Evolutionary conservation across 2,797 vertebrate species (phyloP), one percentile per base, ranked within the genome.

Genomic region (Schizothorax lantsangensis): DNA sequence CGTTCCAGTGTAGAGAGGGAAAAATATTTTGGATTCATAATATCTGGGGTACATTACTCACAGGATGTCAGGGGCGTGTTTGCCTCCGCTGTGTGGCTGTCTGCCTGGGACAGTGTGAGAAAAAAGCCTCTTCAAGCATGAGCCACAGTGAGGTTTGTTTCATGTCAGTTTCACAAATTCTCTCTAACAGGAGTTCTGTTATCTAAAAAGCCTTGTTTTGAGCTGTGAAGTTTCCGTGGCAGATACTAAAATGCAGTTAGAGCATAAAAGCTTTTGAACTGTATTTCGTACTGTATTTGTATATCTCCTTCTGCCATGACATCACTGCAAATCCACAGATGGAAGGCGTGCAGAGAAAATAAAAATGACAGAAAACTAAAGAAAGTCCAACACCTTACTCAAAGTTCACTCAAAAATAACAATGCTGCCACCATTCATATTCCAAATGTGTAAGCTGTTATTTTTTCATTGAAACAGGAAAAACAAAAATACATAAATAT

Each of bases 21-120:
- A 80, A 80, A 80, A 72, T 72, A 80, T 86, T 80, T 72, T 36
- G 66, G 40, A 62, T 73, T 80, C 30, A 59, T 73, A 80, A 26
- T 62, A 57, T 80, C 68, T 86, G 54, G 30, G 52, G 68, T 80
- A 33, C 40, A 86, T 80, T 72, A 59, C 49, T 80, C 77, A 85
- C 49, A 69, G 52, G 75, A 85, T 71, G 62, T 71, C 64, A 85
- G 64, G 69, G 38, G 52, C 47, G 23, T 78, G 59, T 30, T 69
- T 21, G 47, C 59, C n/a, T 78, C 57, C 0, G 23, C 30, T 8
- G 43, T n/a, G 14, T 47, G 69, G 9, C 54, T 9, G 26, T 33
- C 54, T 33, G 71, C 54, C 68, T 23, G 26, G 40, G 71, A 64
- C 82, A 47, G 26, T 79, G 64, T 79, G n/a, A 30, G 38, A 14